phyloP scores from a whole-genome alignment of 2,888 invertebrate species.

The Chesias legatella region DNA sequence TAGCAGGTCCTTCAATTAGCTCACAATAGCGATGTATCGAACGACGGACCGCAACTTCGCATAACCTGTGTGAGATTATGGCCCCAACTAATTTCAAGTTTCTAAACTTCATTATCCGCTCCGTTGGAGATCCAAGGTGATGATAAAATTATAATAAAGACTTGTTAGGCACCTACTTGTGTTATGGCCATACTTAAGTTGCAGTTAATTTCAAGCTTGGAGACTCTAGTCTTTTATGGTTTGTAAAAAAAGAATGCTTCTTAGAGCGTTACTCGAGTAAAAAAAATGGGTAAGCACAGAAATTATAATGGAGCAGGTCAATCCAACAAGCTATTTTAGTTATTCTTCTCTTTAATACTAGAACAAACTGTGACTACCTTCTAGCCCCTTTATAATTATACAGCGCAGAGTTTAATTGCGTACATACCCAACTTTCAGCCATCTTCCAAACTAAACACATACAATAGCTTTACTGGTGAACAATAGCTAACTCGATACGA shows the following conservation, averaged over 20 bases:
- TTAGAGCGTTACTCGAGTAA: too few species aligned
- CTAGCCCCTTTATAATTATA: conserved; percentile 44
- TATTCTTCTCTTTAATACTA: conserved; percentile 19
- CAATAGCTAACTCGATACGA: conserved; percentile 49
- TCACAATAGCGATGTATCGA: conserved; percentile 30
- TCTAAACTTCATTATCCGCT: conserved; percentile 69
- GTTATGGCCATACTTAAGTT: conserved; percentile 12
- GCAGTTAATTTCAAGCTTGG: conserved; percentile 24
- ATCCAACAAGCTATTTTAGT: too few species aligned
- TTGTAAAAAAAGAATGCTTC: conserved; percentile 16
- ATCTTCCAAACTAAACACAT: conserved; percentile 52
- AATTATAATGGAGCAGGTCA: too few species aligned
- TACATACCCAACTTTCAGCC: conserved; percentile 38
- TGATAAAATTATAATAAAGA: conserved; percentile 60
- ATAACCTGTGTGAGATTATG: conserved; percentile 58
- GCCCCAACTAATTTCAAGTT: conserved; percentile 71
- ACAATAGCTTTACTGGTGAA: conserved; percentile 48
- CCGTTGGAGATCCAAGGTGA: conserved; percentile 64
- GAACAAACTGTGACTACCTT: conserved; percentile 24
- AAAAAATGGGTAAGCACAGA: too few species aligned
- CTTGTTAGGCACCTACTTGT: conserved; percentile 29
- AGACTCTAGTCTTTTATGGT: conserved; percentile 13
- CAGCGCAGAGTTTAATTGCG: conserved; percentile 46
- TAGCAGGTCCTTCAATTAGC: conserved; percentile 34
- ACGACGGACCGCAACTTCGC: conserved; percentile 31